Conservation (phyloP, 2,113 vertebrate species). For the Pygoscelis adeliae region DNA sequence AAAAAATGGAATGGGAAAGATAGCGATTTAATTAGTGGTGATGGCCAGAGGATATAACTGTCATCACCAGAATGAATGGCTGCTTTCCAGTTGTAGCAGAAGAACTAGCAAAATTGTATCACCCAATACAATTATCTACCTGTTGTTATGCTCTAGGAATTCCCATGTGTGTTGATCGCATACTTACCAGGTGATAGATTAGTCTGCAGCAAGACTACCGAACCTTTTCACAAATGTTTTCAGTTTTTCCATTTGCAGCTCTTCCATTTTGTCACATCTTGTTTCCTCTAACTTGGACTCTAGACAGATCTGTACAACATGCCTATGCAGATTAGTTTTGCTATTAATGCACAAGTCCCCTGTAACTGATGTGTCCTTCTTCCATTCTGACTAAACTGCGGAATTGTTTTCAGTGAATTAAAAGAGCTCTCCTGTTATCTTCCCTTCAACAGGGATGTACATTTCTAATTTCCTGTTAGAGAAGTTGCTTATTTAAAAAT, state of each 20-base stretch:
- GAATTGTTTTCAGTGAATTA: background rate
- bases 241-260: background rate
- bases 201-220: background rate
- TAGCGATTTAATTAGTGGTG: conserved; percentile 30
- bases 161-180: background rate
- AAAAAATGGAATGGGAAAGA: conserved; percentile 5
- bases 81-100: conserved; percentile 1
- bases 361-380: background rate
- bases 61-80: background rate
- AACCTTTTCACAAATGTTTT: background rate
- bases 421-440: background rate
- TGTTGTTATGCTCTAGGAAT: background rate
- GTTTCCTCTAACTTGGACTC: background rate
- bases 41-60: background rate
- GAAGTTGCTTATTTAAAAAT: conserved; percentile 22
- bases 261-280: conserved; percentile 22
- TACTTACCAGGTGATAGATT: conserved; percentile 38
- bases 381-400: background rate
- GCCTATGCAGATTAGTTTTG: background rate
- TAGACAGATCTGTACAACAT: background rate
- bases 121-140: conserved; percentile 7
- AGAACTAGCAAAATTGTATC: background rate
- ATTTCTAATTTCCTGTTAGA: background rate
- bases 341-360: background rate
- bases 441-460: background rate